Conservation (phyloP, 2,888 invertebrate species). For the Chrysomela aeneicollis region DNA sequence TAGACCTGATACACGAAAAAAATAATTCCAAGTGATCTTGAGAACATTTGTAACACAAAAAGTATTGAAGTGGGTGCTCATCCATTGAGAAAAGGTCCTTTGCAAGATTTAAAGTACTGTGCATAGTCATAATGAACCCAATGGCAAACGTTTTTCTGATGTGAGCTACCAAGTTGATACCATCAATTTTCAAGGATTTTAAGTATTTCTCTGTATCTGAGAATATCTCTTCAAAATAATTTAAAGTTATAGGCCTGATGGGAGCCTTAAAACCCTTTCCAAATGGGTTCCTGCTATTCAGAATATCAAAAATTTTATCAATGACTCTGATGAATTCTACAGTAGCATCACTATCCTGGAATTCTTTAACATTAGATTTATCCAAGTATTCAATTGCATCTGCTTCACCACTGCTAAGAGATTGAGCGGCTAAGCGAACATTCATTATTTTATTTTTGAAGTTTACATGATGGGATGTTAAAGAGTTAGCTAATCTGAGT, state of each 20-base stretch:
- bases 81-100: constrained; percentile 28
- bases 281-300: constrained; percentile 42
- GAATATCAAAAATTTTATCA: constrained; percentile 41
- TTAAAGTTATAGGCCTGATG: constrained; percentile 24
- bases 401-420: constrained; percentile 38
- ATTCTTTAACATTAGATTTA: not conserved
- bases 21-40: constrained; percentile 42
- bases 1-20: constrained; percentile 42
- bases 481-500: constrained; percentile 28
- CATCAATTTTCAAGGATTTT: constrained; percentile 36
- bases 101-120: constrained; percentile 30
- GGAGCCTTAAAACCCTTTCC: constrained; percentile 42
- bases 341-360: not conserved
- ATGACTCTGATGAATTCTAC: constrained; percentile 12
- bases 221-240: constrained; percentile 33
- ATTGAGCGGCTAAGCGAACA: constrained; percentile 36
- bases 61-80: constrained; percentile 8
- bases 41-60: constrained; percentile 33
- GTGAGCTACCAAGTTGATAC: constrained; percentile 26
- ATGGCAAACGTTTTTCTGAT: constrained; percentile 40
- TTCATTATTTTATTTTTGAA: constrained; percentile 39
- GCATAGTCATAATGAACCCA: constrained; percentile 36
- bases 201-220: constrained; percentile 25
- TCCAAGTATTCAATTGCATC: constrained; percentile 38
- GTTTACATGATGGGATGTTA: constrained; percentile 26